Percentiles rank a stretch among this genome's conserved stretches.
Conservation (phyloP, 2,113 vertebrate genomes). For the Sialia sialis region DNA sequence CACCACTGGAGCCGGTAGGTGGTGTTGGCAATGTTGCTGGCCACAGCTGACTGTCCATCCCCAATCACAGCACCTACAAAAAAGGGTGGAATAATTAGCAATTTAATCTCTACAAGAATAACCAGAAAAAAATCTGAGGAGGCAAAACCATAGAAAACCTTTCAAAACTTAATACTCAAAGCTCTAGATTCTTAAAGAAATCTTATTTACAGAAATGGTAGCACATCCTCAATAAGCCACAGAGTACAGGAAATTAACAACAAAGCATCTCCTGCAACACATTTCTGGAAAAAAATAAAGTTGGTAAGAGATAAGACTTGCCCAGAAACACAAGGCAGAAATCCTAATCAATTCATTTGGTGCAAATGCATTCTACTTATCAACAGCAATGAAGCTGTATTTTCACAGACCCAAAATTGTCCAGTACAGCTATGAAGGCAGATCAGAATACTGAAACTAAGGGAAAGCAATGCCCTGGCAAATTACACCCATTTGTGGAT, state of each 20-base stretch:
- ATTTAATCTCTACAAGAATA: not conserved
- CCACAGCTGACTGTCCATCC: constrained; percentile 96
- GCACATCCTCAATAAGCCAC: not conserved
- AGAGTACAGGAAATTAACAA: constrained; percentile 13
- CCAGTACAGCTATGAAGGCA: not conserved
- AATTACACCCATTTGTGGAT: not conserved
- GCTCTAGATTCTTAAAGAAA: not conserved
- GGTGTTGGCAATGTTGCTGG: constrained; percentile 98
- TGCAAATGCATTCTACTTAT: not conserved
- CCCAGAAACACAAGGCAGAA: not conserved
- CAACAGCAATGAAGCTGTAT: not conserved
- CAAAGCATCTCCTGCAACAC: not conserved
- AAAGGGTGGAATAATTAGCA: not conserved
- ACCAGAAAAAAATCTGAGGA: not conserved
- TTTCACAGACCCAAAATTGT: not conserved
- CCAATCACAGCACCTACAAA: constrained; percentile 91
- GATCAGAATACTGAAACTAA: not conserved
- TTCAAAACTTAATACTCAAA: not conserved
- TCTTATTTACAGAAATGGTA: not conserved
- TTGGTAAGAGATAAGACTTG: not conserved
- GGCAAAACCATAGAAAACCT: not conserved
- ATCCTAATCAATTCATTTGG: not conserved
- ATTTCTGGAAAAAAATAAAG: not conserved
- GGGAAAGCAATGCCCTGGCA: not conserved
- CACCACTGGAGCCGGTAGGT: constrained; percentile 99